phyloP scores from a whole-genome alignment of 2,888 invertebrate genomes.

The Tanytarsus gracilentus region DNA sequence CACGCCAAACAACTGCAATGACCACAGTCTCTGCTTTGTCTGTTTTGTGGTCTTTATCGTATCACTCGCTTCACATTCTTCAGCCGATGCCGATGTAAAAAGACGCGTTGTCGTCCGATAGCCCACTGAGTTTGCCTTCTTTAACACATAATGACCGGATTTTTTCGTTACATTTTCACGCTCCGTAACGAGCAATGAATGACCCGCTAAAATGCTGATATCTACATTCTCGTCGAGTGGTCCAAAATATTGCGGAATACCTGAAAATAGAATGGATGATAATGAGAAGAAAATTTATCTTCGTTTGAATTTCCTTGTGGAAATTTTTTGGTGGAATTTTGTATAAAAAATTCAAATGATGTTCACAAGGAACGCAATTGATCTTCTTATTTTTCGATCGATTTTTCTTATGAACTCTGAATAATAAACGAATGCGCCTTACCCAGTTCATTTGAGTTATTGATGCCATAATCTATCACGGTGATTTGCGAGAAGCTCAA shows the following conservation, averaged over 20 bases:
- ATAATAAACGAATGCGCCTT: conserved; percentile 21
- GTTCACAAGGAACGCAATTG: too few relatives aligned
- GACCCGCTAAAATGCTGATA: conserved; percentile 41
- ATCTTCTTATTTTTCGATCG: too few relatives aligned
- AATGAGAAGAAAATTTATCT: not conserved
- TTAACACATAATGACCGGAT: conserved; percentile 23
- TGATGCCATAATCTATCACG: conserved; percentile 41
- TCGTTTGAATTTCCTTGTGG: too few relatives aligned
- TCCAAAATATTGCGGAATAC: conserved; percentile 36
- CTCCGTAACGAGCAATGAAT: conserved; percentile 40
- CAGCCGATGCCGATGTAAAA: conserved; percentile 42
- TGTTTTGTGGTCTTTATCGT: conserved; percentile 37
- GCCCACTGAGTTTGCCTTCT: conserved; percentile 23
- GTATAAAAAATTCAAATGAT: too few relatives aligned
- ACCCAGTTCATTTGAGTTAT: conserved; percentile 34
- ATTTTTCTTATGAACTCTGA: too few relatives aligned
- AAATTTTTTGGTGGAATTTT: too few relatives aligned
- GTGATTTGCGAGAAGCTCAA: conserved; percentile 42
- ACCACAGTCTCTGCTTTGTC: conserved; percentile 57
- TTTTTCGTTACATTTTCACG: conserved; percentile 31
- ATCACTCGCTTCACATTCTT: conserved; percentile 35
- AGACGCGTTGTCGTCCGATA: conserved; percentile 38
- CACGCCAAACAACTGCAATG: conserved; percentile 34
- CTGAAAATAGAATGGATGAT: conserved; percentile 32
- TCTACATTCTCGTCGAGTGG: conserved; percentile 42